phyloP scores from a whole-genome alignment of 1,140 invertebrate genomes.

The Zaprionus taronus region DNA sequence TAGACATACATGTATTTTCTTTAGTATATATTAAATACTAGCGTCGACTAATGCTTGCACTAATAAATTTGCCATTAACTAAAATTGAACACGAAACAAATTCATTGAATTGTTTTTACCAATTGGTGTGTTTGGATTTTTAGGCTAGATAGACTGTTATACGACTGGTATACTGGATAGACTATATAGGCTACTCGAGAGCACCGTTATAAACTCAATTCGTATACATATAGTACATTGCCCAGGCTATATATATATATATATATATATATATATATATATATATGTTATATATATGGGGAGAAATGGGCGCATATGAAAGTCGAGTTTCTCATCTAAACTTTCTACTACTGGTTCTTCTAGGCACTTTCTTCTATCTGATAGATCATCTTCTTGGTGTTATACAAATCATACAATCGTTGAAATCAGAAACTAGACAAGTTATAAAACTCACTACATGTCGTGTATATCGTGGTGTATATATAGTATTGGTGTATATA shows the following conservation, averaged over 20 bases:
- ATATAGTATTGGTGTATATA: conserved; percentile 8
- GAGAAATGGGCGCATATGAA: conserved; percentile 21
- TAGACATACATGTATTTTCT: conserved; percentile 28
- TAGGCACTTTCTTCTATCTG: conserved; percentile 73
- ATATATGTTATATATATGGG: neutral
- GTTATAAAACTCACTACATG: conserved; percentile 6
- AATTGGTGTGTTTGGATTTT: conserved; percentile 19
- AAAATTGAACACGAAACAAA: conserved; percentile 50
- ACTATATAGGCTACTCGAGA: neutral
- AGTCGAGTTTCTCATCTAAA: conserved; percentile 34
- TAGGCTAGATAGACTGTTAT: conserved; percentile 1
- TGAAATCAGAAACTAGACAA: neutral
- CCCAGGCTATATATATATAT: conserved; percentile 15
- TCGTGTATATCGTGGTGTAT: conserved; percentile 11
- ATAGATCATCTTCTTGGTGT: conserved; percentile 25
- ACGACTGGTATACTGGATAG: conserved; percentile 5
- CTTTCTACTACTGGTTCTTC: conserved; percentile 50
- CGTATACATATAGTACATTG: conserved; percentile 56
- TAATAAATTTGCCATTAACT: conserved; percentile 52
- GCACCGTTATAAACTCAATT: conserved; percentile 4
- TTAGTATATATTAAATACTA: conserved; percentile 18
- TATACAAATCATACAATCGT: conserved; percentile 3
- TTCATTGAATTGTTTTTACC: conserved; percentile 32
- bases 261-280: neutral
- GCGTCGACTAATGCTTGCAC: conserved; percentile 42